phyloP scores from a whole-genome alignment of 2,888 invertebrate genomes.

The Beris morrisii region DNA sequence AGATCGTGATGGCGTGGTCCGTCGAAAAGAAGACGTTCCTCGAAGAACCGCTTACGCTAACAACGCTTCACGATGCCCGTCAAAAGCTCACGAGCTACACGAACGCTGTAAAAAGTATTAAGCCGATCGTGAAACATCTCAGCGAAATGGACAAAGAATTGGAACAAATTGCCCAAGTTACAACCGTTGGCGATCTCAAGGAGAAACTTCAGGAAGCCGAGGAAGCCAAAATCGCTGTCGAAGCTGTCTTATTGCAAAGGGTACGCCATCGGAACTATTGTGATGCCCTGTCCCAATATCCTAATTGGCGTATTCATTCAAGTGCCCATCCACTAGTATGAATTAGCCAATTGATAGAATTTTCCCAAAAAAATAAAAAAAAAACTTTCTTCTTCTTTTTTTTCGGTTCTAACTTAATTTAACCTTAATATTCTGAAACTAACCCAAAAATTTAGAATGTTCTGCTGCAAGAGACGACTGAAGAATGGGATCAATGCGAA shows the following conservation, averaged over 20 bases:
- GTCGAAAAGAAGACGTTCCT: conserved; percentile 80
- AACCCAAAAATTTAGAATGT: conserved; percentile 65
- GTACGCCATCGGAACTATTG: conserved; percentile 59
- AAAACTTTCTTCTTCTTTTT: neutral
- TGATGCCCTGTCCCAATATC: neutral
- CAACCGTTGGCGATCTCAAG: conserved; percentile 82
- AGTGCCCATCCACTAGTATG: too few relatives aligned
- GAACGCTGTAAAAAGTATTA: conserved; percentile 86
- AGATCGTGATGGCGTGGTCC: conserved; percentile 81
- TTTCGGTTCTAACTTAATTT: neutral
- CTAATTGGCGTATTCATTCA: too few relatives aligned
- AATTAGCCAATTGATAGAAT: neutral
- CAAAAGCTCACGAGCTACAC: conserved; percentile 86
- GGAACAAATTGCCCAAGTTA: conserved; percentile 79
- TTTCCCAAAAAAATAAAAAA: too few relatives aligned
- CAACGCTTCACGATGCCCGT: conserved; percentile 77
- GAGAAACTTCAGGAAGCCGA: conserved; percentile 85
- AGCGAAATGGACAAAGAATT: conserved; percentile 91
- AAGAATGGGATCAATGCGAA: conserved; percentile 96
- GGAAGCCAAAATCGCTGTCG: conserved; percentile 81
- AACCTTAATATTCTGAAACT: neutral
- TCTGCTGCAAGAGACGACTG: conserved; percentile 84
- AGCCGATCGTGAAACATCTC: conserved; percentile 81
- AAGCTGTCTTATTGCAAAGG: conserved; percentile 81
- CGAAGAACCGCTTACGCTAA: conserved; percentile 74